Conservation (phyloP, 2,888 invertebrate species). For the Caenorhabditis afra region DNA sequence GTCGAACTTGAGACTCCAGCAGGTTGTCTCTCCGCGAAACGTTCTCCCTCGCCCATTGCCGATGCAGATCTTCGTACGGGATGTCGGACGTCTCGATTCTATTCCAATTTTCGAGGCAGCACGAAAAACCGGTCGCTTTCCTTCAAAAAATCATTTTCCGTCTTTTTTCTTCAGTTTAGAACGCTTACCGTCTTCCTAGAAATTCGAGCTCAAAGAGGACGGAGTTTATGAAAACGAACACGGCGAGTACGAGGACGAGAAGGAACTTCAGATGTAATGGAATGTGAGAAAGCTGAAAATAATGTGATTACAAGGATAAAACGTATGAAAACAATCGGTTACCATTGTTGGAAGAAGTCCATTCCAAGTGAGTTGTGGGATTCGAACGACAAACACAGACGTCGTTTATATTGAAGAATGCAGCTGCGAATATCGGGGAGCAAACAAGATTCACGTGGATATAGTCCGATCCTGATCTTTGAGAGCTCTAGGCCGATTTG, state of each 20-base stretch:
- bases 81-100: constrained; percentile 1
- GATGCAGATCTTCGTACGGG: constrained; percentile 29
- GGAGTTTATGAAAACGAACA: neutral
- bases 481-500: too few species aligned
- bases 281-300: neutral
- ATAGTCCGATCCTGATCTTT: too few species aligned
- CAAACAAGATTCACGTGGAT: too few species aligned
- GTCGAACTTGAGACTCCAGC: constrained; percentile 32
- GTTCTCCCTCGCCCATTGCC: constrained; percentile 34
- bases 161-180: neutral
- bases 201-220: neutral
- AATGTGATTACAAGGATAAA: too few species aligned
- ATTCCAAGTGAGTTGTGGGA: too few species aligned
- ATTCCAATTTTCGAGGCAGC: constrained; percentile 37
- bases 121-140: constrained; percentile 9
- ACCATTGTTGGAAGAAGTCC: too few species aligned
- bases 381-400: too few species aligned
- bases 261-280: neutral
- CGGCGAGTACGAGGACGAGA: neutral
- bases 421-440: too few species aligned
- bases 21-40: constrained; percentile 41
- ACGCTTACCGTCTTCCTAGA: neutral
- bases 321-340: too few species aligned
- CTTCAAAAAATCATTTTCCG: neutral
- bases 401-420: too few species aligned